phyloP scores from a whole-genome alignment of 2,113 vertebrate species.

The Burhinus bistriatus region DNA sequence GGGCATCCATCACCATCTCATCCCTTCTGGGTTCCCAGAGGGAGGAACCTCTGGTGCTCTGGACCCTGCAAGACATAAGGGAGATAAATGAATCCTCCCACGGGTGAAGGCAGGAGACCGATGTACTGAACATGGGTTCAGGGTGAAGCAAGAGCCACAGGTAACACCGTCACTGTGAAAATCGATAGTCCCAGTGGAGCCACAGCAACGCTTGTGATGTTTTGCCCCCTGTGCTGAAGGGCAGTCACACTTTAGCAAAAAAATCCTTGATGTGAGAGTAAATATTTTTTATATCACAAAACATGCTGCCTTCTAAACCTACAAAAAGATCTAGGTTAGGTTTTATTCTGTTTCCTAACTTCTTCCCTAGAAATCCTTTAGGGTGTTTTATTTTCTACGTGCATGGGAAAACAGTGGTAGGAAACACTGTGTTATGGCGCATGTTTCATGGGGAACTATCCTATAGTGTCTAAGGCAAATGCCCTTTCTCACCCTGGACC shows the following conservation, averaged over 20 bases:
- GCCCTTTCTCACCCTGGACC: neutral
- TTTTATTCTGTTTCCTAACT: neutral
- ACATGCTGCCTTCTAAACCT: neutral
- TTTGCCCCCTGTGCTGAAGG: neutral
- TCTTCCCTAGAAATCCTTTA: neutral
- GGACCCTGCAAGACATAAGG: neutral
- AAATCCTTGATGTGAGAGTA: no score
- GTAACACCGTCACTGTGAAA: neutral
- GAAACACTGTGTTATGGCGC: neutral
- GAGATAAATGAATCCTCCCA: neutral
- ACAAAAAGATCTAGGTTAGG: neutral
- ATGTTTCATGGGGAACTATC: neutral
- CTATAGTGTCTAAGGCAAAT: neutral
- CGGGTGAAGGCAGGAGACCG: neutral
- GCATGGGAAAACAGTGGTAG: neutral
- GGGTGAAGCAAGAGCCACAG: neutral
- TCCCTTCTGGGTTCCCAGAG: neutral
- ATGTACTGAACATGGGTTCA: rapidly evolving
- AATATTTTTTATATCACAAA: neutral
- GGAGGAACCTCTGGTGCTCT: neutral
- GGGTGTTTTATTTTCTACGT: neutral
- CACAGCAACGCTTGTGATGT: neutral
- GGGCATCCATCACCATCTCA: neutral
- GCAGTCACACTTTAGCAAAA: neutral
- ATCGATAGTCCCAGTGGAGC: rapidly evolving